phyloP scores from a whole-genome alignment of 2,888 invertebrate genomes.

The Sabellastarte sp. region DNA sequence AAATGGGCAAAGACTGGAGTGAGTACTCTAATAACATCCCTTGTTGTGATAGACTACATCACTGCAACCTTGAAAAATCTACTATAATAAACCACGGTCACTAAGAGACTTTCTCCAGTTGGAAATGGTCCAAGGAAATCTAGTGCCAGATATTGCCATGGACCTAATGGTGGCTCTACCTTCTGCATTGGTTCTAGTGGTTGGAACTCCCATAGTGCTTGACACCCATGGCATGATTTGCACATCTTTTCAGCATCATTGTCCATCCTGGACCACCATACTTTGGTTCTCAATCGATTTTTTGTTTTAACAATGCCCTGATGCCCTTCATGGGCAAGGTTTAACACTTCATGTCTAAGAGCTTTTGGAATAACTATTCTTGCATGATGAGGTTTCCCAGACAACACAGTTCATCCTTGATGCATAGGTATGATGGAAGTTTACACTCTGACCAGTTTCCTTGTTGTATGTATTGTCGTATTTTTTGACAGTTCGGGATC shows the following conservation, averaged over 20 bases:
- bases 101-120: not conserved
- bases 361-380: slow-evolving; percentile 2
- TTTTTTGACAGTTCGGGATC: not conserved
- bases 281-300: not conserved
- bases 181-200: not conserved
- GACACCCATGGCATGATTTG: not conserved
- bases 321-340: slow-evolving; percentile 7
- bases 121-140: not conserved
- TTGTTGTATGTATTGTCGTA: not conserved
- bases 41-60: not conserved
- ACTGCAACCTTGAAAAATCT: not conserved
- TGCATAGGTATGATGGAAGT: not conserved
- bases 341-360: not conserved
- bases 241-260: not conserved
- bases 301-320: not conserved
- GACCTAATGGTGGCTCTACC: not conserved
- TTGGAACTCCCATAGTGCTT: not conserved
- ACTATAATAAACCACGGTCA: not conserved
- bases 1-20: no score
- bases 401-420: not conserved
- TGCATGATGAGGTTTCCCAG: not conserved
- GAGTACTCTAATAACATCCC: not conserved
- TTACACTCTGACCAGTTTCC: not conserved
- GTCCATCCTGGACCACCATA: slow-evolving; percentile 6
- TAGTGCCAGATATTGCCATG: not conserved